A percentile compares a stretch with the other conserved stretches of the same genome.
phyloP scores from a whole-genome alignment of 2,888 invertebrate genomes.

The Caenorhabditis parvicauda region DNA sequence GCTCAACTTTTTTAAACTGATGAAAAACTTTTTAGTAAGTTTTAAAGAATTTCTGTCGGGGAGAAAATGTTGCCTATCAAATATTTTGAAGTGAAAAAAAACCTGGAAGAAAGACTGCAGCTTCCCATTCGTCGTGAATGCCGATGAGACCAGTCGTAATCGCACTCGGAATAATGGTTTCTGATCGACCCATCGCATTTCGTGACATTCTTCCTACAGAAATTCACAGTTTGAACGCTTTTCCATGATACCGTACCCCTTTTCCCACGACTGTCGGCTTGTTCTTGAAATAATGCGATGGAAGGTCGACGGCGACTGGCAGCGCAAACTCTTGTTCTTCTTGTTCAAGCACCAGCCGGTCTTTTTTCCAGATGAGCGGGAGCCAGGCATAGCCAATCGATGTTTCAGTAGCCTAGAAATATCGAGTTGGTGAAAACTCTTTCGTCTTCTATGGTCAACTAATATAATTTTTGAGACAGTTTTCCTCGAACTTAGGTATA shows the following conservation, averaged over 20 bases:
- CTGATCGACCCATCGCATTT: constrained; percentile 88
- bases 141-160: constrained; percentile 83
- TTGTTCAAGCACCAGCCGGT: constrained; percentile 72
- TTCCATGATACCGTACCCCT: constrained; percentile 70
- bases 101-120: constrained; percentile 55
- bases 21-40: too few species aligned
- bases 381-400: constrained; percentile 93
- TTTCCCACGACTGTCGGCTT: constrained; percentile 85
- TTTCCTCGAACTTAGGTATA: too few species aligned
- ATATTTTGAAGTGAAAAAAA: too few species aligned
- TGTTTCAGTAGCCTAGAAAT: constrained; percentile 48
- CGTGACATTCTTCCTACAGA: constrained; percentile 75
- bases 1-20: too few species aligned
- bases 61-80: too few species aligned
- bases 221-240: constrained; percentile 1
- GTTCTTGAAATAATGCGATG: constrained; percentile 83
- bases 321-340: constrained; percentile 74
- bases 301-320: constrained; percentile 83
- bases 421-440: too few species aligned
- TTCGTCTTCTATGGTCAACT: too few species aligned
- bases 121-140: constrained; percentile 71
- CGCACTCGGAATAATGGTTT: constrained; percentile 82
- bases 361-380: constrained; percentile 75
- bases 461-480: too few species aligned
- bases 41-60: too few species aligned